Base-by-base conservation (phyloP, 2,888 invertebrate genomes). In the Drosophila testacea region DNA sequence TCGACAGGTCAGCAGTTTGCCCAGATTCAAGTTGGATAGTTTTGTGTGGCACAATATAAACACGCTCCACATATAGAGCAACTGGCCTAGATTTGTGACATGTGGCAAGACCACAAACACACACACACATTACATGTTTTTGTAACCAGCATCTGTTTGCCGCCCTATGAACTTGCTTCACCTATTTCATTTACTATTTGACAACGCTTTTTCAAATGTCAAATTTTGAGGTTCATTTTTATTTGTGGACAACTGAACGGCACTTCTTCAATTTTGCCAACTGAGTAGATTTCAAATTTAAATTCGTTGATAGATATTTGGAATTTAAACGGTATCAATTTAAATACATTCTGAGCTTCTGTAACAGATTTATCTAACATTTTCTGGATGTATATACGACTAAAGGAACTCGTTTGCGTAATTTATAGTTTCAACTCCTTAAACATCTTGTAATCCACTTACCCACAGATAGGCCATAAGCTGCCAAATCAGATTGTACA, bases 61-160 rank as follows among this genome's bases (percentile, higher is more conserved):
- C 42, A 61, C 7, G 39, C 22, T 34, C 4, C 4, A 27, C 57
- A 34, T 52, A 46, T n/a, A 54, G 36, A 16, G 57, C 42, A 50
- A 50, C 11, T 79, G 80, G 55, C 76, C 76, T 75, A 75, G 55
- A 44, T 76, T 34, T 55, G 42, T 52, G 64, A 64, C 65, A 55
- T 46, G 54, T 61, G 60, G 32, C 28, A n/a, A 28, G 30, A 32
- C 52, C 47, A 30, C 36, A 22, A 16, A 10, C 22, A 4, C 16
- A 13, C 28, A 13, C 28, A 46, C 36, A 47, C 28, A 32, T 42
- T 44, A n/a, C 44, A 27, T 27, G 3, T 27, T 16, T 39, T 16
- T 13, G 39, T 48, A 48, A 30, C 28, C 54, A 55, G 59, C 66
- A 66, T 50, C 66, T 42, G 66, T 32, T 41, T 61, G 42, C 30